Percentiles rank a stretch among this genome's conserved stretches.
Evolutionary conservation across 1,140 invertebrate genomes (phyloP).

Genomic region (Carposina sasakii): DNA sequence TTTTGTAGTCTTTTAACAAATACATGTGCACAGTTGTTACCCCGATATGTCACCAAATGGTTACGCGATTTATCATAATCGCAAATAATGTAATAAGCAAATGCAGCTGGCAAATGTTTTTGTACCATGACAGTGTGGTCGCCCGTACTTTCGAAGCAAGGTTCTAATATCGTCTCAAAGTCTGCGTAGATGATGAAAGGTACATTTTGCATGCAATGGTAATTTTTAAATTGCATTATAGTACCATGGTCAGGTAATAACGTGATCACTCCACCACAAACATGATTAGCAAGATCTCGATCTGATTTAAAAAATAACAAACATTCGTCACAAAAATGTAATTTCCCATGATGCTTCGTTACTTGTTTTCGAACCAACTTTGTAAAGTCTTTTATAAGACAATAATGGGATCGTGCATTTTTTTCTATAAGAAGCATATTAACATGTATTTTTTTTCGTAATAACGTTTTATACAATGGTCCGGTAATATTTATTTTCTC

Average conservation of each 20-base stretch:
- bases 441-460: too few relatives aligned
- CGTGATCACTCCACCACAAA: constrained; percentile 22
- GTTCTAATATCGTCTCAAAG: constrained; percentile 42
- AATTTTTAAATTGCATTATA: constrained; percentile 34
- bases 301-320: constrained; percentile 23
- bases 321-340: constrained; percentile 31
- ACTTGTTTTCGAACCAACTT: constrained; percentile 25
- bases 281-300: constrained; percentile 25
- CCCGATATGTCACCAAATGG: constrained; percentile 4
- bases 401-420: constrained; percentile 1
- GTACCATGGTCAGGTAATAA: constrained; percentile 23
- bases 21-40: neutral
- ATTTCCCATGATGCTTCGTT: constrained; percentile 18
- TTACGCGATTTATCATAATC: neutral
- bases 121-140: neutral
- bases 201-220: constrained; percentile 27
- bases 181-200: constrained; percentile 46
- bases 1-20: neutral
- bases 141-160: neutral
- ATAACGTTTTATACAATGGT: too few relatives aligned
- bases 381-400: constrained; percentile 9
- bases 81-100: constrained; percentile 7
- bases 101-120: constrained; percentile 4
- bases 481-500: constrained; percentile 1
- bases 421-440: too few relatives aligned